phyloP scores from a whole-genome alignment of 2,888 invertebrate genomes.

The Apantesis nais region DNA sequence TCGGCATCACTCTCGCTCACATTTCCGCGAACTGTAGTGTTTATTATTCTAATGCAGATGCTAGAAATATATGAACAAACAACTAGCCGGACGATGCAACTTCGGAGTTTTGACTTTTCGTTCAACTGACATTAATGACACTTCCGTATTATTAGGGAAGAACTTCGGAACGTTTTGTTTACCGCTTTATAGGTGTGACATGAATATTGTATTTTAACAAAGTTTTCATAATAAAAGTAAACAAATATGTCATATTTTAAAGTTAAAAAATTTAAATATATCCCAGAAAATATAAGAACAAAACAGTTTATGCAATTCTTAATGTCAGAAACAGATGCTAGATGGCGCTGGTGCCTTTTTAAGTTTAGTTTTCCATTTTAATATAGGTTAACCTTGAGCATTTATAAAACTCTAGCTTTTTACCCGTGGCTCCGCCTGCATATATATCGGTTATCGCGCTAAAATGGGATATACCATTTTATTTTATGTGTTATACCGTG shows the following conservation, averaged over 20 bases:
- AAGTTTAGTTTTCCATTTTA: background rate
- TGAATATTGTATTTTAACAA: background rate
- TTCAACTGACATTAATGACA: slow-evolving; percentile 25
- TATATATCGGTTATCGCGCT: too few species aligned
- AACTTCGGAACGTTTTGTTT: background rate
- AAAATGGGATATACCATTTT: too few species aligned
- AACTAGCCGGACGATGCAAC: slow-evolving; percentile 38
- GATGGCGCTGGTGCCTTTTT: background rate
- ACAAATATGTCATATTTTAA: background rate
- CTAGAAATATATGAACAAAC: slow-evolving; percentile 35
- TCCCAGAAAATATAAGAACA: background rate
- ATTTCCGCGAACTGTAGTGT: slow-evolving; percentile 47
- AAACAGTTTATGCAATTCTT: background rate
- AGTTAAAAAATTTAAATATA: background rate
- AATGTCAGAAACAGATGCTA: background rate
- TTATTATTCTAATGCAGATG: slow-evolving; percentile 43
- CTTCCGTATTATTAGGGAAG: slow-evolving; percentile 8
- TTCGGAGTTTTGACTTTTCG: slow-evolving; percentile 26
- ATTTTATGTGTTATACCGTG: too few species aligned
- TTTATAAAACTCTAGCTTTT: too few species aligned
- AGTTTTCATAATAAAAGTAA: background rate
- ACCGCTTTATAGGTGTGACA: background rate
- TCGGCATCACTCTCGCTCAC: slow-evolving; percentile 58
- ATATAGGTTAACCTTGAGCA: too few species aligned
- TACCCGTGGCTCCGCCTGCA: too few species aligned